phyloP scores from a whole-genome alignment of 2,888 invertebrate species.

The Tenthredo scrophulariae region DNA sequence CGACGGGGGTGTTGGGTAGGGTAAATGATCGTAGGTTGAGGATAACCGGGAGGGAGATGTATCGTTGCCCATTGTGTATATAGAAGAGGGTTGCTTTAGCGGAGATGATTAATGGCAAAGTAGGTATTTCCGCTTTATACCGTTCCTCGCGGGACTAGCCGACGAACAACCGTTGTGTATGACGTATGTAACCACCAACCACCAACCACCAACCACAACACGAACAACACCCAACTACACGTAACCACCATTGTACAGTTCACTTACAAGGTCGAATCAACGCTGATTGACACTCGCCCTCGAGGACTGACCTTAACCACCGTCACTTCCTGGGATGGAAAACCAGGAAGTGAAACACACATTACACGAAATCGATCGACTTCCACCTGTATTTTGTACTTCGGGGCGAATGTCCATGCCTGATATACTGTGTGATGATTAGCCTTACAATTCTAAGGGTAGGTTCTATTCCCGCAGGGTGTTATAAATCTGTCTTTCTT shows the following conservation, averaged over 20 bases:
- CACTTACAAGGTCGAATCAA: constrained; percentile 12
- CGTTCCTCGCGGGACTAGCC: neutral
- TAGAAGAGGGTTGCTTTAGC: constrained; percentile 45
- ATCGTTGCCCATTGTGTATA: constrained; percentile 25
- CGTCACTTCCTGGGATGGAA: neutral
- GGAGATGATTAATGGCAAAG: constrained; percentile 45
- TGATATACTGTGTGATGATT: neutral
- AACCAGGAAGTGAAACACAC: neutral
- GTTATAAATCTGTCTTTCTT: neutral
- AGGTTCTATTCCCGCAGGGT: neutral
- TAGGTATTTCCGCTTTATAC: constrained; percentile 31
- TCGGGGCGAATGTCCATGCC: neutral
- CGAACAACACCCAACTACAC: neutral
- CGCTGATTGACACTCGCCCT: constrained; percentile 3
- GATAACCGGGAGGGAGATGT: constrained; percentile 13
- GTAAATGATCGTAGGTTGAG: neutral
- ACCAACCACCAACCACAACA: constrained; percentile 9
- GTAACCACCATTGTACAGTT: neutral
- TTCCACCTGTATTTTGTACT: neutral
- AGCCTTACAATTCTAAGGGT: neutral
- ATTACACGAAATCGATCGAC: neutral
- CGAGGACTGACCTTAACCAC: neutral
- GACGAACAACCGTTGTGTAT: neutral
- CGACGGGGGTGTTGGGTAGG: neutral
- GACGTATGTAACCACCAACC: neutral